These are phyloP conservation scores for Decapterus maruadsi DNA, from an alignment of 2,797 vertebrate genomes.

Conservation along the genomic window DNA sequence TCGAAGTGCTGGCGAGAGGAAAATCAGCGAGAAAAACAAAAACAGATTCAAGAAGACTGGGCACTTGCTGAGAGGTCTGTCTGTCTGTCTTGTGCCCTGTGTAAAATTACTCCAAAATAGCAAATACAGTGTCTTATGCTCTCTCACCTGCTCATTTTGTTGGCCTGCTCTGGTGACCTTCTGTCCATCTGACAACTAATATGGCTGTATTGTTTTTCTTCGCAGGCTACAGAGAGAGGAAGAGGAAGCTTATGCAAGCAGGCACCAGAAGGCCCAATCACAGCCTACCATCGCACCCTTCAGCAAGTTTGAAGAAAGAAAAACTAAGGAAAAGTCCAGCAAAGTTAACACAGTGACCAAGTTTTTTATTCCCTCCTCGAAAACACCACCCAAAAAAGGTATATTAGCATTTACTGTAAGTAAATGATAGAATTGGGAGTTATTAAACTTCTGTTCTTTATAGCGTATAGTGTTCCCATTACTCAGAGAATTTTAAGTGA, in stretches of 20 bases:
- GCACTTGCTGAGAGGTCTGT: slow-evolving; percentile 94
- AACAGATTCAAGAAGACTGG: slow-evolving; percentile 96
- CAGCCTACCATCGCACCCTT: slow-evolving; percentile 87
- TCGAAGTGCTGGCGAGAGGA: slow-evolving; percentile 98
- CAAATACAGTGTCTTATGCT: neutral
- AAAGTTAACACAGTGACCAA: slow-evolving; percentile 96
- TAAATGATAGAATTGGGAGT: too few relatives aligned
- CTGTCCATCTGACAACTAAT: neutral
- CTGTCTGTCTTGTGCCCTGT: neutral
- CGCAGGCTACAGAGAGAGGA: slow-evolving; percentile 94
- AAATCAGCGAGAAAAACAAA: slow-evolving; percentile 91
- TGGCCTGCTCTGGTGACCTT: neutral
- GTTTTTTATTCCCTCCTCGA: slow-evolving; percentile 93
- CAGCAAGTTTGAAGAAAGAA: slow-evolving; percentile 95
- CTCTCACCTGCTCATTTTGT: neutral
- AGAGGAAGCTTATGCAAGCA: slow-evolving; percentile 92
- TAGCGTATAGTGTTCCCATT: neutral
- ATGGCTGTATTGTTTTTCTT: slow-evolving; percentile 13
- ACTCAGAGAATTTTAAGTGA: neutral
- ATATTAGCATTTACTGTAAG: neutral
- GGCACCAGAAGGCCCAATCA: slow-evolving; percentile 87
- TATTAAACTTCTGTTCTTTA: neutral
- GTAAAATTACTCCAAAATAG: neutral
- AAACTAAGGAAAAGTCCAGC: slow-evolving; percentile 92
- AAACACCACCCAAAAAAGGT: slow-evolving; percentile 93